Conservation (phyloP, 2,113 vertebrate genomes). For the Neolamprologus kungweensis region DNA sequence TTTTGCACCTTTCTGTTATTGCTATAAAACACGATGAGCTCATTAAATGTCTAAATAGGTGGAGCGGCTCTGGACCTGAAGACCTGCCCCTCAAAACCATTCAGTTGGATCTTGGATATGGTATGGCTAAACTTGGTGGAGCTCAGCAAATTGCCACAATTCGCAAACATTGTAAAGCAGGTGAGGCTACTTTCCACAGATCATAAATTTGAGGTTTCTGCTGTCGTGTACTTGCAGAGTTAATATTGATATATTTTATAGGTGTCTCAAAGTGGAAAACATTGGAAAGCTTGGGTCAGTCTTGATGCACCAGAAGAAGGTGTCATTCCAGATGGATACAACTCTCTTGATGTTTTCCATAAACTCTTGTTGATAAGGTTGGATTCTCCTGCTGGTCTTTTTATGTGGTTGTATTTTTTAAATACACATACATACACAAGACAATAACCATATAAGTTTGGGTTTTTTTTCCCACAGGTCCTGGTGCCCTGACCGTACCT, state of each 20-base stretch:
- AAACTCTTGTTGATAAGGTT: conserved; percentile 80
- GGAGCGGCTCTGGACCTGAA: conserved; percentile 86
- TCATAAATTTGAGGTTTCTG: not conserved
- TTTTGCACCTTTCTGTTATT: not conserved
- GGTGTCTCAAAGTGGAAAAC: conserved; percentile 72
- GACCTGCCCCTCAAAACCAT: conserved; percentile 79
- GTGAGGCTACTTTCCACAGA: conserved; percentile 41
- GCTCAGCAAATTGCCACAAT: conserved; percentile 79
- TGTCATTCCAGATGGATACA: conserved; percentile 75
- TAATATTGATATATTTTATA: not conserved
- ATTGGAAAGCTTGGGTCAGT: conserved; percentile 85
- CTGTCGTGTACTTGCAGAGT: not conserved
- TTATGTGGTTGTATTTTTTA: not conserved
- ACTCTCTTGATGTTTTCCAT: conserved; percentile 77
- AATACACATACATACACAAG: not conserved
- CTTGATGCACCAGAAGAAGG: conserved; percentile 82
- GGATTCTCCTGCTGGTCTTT: not conserved
- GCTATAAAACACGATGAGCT: not conserved
- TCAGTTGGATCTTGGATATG: conserved; percentile 85
- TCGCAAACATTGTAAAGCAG: conserved; percentile 77
- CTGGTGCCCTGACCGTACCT: conserved; percentile 82
- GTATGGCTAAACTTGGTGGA: conserved; percentile 87
- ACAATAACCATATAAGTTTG: not conserved
- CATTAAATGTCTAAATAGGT: conserved; percentile 58
- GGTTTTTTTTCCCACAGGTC: not conserved